phyloP scores from a whole-genome alignment of 2,113 vertebrate genomes.

The Cebus imitator region DNA sequence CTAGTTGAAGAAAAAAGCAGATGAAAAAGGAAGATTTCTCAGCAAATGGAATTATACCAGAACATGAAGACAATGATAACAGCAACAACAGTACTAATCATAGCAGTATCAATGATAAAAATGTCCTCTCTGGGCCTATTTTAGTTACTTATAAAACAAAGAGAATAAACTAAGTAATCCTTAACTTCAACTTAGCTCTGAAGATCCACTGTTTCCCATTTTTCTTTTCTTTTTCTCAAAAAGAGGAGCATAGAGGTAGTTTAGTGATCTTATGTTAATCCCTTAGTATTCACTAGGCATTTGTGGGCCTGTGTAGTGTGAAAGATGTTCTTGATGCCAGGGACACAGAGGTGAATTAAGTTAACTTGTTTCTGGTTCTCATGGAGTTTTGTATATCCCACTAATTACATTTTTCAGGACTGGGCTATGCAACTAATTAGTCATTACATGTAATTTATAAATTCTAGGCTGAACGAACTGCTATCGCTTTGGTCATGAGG shows the following conservation, averaged over 20 bases:
- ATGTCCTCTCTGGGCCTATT: neutral
- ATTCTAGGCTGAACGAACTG: neutral
- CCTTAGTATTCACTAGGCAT: neutral
- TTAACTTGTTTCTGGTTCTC: neutral
- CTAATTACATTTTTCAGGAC: neutral
- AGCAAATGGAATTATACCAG: neutral
- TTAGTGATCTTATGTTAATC: neutral
- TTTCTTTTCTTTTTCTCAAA: neutral
- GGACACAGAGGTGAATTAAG: neutral
- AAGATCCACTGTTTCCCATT: neutral
- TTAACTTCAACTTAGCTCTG: neutral
- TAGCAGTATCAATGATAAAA: neutral
- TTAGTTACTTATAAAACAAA: neutral
- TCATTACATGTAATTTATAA: neutral
- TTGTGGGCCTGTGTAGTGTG: neutral
- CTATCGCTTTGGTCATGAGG: neutral
- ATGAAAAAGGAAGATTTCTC: neutral
- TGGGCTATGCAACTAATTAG: neutral
- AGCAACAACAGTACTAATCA: neutral
- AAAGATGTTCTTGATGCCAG: neutral
- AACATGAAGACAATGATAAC: neutral
- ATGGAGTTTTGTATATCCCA: neutral
- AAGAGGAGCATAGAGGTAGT: neutral
- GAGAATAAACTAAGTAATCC: neutral
- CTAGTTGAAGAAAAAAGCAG: neutral